phyloP scores from a whole-genome alignment of 2,113 vertebrate species.

The Solea solea region DNA sequence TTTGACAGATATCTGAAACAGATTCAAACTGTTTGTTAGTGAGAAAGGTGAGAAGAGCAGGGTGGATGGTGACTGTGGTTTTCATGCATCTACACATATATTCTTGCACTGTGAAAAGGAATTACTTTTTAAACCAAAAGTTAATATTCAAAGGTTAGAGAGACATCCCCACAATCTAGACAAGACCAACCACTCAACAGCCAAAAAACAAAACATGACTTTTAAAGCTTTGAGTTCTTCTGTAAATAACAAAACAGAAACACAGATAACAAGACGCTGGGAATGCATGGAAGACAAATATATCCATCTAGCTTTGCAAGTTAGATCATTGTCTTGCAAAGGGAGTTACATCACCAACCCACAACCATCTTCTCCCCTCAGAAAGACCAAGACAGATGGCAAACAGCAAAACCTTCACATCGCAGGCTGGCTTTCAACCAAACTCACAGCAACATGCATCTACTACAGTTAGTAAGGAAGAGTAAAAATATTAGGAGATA shows the following conservation, averaged over 20 bases:
- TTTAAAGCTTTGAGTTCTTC: constrained; percentile 36
- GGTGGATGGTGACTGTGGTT: constrained; percentile 16
- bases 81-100: constrained; percentile 60
- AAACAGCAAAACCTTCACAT: constrained; percentile 28
- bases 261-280: neutral
- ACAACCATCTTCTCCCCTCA: constrained; percentile 15
- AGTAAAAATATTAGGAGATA: constrained; percentile 22
- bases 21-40: constrained; percentile 61
- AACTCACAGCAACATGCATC: constrained; percentile 68
- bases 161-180: constrained; percentile 7
- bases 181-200: neutral
- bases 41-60: constrained; percentile 19
- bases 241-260: neutral
- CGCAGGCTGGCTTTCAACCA: constrained; percentile 39
- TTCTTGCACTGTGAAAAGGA: constrained; percentile 6
- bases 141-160: neutral
- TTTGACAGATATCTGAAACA: constrained; percentile 28
- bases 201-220: neutral
- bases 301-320: constrained; percentile 34
- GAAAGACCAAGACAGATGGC: constrained; percentile 15
- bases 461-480: constrained; percentile 71
- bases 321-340: constrained; percentile 18
- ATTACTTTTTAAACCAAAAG: neutral
- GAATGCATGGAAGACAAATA: neutral
- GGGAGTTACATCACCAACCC: constrained; percentile 20